Evolutionary conservation across 2,888 invertebrate species (phyloP), one percentile per base, ranked within the genome.

Genomic region (Trissonchulus sp.): DNA sequence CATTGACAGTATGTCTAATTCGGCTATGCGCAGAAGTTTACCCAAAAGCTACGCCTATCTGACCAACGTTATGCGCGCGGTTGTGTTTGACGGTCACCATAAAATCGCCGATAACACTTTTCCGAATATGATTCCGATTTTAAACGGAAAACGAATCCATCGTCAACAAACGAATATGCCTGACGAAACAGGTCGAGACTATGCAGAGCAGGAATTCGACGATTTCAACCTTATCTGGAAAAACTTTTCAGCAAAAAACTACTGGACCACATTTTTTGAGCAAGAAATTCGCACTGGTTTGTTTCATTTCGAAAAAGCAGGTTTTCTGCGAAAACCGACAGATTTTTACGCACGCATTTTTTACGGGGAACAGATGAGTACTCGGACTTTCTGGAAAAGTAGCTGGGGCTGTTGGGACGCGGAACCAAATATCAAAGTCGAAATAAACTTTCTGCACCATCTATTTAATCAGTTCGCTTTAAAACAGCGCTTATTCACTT

Each of bases 71-170:
- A 36, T 31, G 36, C n/a, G n/a, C n/a, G 3, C 33, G 37, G 23
- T 69, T 34, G 65, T 65, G 8, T 69, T 69, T 36, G n/a, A 37
- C n/a, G 71, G 71, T 23, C 37, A 36, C 37, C 23, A 2, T n/a
- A 69, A 69, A 69, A 37, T 63, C 30, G 73, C 62, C n/a, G 75
- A 75, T 33, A 75, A 75, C 36, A 31, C 48, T 2, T 75, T 75
- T 60, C 75, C 75, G 1, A 75, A 75, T 34, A n/a, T 73, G 38
- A 73, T 75, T 2, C 73, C 75, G 3, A 33, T 35, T 15, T 34
- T 75, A 8, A 38, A 28, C 28, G 75, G 75, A 1, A 72, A 36
- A 34, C 71, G 71, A 23, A n/a, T 36, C 28, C n/a, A 69, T 28
- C 15, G n/a, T 2, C 3, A 33, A 18, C 35, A 36, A n/a, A 2